These are phyloP conservation scores for Apostichopus parvimensis DNA, from an alignment of 35 echinoderm and acorn worm genomes.

Conservation along the genomic window DNA sequence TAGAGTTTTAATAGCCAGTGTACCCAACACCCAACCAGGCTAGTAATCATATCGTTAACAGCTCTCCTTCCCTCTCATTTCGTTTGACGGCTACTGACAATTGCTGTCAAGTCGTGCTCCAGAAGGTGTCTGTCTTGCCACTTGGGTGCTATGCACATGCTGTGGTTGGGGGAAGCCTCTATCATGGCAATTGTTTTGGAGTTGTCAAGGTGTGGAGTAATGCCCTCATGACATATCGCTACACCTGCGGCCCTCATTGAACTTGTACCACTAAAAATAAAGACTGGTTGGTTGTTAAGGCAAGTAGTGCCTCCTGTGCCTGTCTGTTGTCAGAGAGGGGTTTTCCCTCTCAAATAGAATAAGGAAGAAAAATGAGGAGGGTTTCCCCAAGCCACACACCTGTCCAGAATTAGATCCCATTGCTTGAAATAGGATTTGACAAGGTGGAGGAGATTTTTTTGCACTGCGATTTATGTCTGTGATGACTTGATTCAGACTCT, in stretches of 20 bases:
- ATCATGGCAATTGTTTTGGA: conserved; percentile 31
- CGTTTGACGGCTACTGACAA: conserved; percentile 52
- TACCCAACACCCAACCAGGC: conserved; percentile 40
- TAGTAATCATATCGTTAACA: conserved; percentile 53
- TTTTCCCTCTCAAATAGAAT: neutral
- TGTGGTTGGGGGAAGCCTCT: conserved; percentile 29
- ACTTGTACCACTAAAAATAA: too few species aligned
- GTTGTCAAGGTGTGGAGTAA: conserved; percentile 49
- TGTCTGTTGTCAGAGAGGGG: conserved; percentile 12
- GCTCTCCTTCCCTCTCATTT: conserved; percentile 36
- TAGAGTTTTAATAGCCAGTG: conserved; percentile 10
- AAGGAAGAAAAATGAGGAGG: neutral
- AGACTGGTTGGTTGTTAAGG: too few species aligned
- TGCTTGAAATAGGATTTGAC: conserved; percentile 32
- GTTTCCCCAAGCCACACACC: conserved; percentile 26
- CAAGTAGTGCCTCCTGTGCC: too few species aligned
- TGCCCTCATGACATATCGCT: conserved; percentile 21
- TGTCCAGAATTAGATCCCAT: conserved; percentile 32
- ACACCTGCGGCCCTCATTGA: conserved; percentile 43
- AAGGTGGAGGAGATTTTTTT: neutral
- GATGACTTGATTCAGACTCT: too few species aligned
- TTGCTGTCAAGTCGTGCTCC: conserved; percentile 18
- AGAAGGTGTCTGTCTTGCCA: conserved; percentile 55
- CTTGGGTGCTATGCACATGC: conserved; percentile 44
- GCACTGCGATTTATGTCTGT: neutral